Percentiles rank a stretch among this genome's conserved stretches.
phyloP scores from a whole-genome alignment of 2,113 vertebrate genomes.

The Marmota flaviventris region DNA sequence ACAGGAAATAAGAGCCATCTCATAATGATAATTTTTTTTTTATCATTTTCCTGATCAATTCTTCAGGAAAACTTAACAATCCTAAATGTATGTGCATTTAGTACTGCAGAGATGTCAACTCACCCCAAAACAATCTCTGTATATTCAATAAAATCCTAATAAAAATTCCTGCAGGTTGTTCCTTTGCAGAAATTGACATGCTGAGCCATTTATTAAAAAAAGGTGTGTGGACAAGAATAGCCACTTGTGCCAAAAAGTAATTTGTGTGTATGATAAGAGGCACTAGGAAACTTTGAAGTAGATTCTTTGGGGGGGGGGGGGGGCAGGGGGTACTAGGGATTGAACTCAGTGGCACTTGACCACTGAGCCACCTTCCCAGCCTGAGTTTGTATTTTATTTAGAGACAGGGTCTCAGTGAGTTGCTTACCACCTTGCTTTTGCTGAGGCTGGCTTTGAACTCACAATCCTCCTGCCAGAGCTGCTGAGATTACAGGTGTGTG shows the following conservation, averaged over 20 bases:
- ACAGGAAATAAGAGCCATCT: not conserved
- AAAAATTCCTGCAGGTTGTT: constrained; percentile 12
- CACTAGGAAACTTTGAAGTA: not conserved
- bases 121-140: not conserved
- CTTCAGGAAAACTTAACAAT: not conserved
- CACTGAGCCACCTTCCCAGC: no score
- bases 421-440: no score
- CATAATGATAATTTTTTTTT: not conserved
- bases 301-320: not conserved
- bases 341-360: no score
- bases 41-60: not conserved
- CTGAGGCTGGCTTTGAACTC: no score
- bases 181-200: constrained; percentile 21
- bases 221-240: not conserved
- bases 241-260: not conserved
- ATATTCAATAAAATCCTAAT: not conserved
- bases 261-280: not conserved
- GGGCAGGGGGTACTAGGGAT: no score
- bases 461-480: no score
- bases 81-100: not conserved
- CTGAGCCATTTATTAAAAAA: not conserved
- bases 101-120: not conserved
- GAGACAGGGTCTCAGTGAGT: no score
- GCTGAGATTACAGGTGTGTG: no score
- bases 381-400: no score